Evolutionary conservation across 2,888 invertebrate genomes (phyloP).

Genomic region (Meiosimyza decipiens): DNA sequence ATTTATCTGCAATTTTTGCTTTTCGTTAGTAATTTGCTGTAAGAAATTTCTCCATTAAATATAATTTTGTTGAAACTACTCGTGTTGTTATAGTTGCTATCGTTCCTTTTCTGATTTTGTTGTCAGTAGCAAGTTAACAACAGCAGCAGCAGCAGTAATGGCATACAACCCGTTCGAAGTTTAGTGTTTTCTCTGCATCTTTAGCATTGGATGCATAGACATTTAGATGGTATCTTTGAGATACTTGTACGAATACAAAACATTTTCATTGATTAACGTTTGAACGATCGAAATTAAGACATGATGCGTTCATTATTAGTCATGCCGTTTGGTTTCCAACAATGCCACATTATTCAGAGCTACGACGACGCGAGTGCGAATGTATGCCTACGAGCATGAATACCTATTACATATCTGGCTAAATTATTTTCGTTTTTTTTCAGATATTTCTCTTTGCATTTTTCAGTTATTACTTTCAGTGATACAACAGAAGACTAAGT

Average conservation of each 20-base stretch:
- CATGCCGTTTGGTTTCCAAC: slow-evolving; percentile 1
- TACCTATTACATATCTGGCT: neutral
- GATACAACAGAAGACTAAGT: neutral
- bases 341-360: neutral
- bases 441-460: slow-evolving; percentile 1
- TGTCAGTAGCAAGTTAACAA: slow-evolving; percentile 14
- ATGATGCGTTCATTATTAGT: neutral
- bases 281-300: slow-evolving; percentile 15
- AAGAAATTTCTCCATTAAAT: slow-evolving; percentile 32
- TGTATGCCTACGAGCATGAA: too few relatives aligned
- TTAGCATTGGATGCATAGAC: slow-evolving; percentile 26
- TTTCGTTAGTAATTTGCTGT: slow-evolving; percentile 26
- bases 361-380: too few relatives aligned
- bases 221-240: slow-evolving; percentile 48
- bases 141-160: slow-evolving; percentile 51
- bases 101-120: slow-evolving; percentile 34
- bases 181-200: slow-evolving; percentile 45
- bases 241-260: neutral
- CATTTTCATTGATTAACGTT: slow-evolving; percentile 1
- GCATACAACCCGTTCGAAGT: slow-evolving; percentile 29
- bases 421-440: slow-evolving; percentile 6
- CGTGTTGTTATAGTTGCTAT: slow-evolving; percentile 38
- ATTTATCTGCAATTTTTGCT: slow-evolving; percentile 40
- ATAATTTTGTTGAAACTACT: slow-evolving; percentile 2
- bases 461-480: neutral